Percentiles rank a stretch among this genome's conserved stretches.
phyloP scores from a whole-genome alignment of 2,888 invertebrate genomes.

The Spodoptera picta region DNA sequence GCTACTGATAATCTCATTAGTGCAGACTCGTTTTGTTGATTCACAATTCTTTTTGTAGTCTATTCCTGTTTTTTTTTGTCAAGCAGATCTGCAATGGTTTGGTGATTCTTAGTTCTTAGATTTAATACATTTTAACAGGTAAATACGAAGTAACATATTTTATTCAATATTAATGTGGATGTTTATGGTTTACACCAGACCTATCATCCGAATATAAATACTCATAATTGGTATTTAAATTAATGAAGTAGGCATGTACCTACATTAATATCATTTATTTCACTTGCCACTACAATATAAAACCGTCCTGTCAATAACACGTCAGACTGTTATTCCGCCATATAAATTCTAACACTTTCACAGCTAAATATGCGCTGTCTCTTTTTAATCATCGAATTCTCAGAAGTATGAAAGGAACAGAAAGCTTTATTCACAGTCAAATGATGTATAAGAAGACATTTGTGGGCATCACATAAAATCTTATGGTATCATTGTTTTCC shows the following conservation, averaged over 20 bases:
- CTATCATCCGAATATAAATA: too few relatives aligned
- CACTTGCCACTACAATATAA: too few relatives aligned
- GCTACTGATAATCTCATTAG: slow-evolving; percentile 51
- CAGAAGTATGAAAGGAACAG: slow-evolving; percentile 24
- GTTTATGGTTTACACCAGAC: too few relatives aligned
- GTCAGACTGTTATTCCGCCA: slow-evolving; percentile 29
- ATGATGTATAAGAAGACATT: slow-evolving; percentile 48
- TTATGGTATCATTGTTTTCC: slow-evolving; percentile 52
- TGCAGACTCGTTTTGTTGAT: slow-evolving; percentile 29
- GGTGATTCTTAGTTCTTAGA: too few relatives aligned
- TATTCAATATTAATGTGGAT: too few relatives aligned
- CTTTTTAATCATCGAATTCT: slow-evolving; percentile 41
- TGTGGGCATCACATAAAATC: slow-evolving; percentile 49
- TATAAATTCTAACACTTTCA: slow-evolving; percentile 43
- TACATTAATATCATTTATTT: too few relatives aligned
- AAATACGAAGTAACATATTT: too few relatives aligned
- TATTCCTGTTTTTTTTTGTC: too few relatives aligned
- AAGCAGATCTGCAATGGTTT: too few relatives aligned
- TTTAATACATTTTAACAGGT: too few relatives aligned
- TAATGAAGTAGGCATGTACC: too few relatives aligned
- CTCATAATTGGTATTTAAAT: too few relatives aligned
- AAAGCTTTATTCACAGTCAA: slow-evolving; percentile 31
- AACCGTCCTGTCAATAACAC: slow-evolving; percentile 1
- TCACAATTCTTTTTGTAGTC: not conserved
- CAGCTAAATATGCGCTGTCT: slow-evolving; percentile 38